phyloP scores from a whole-genome alignment of 2,113 vertebrate species.

The Bubo blakistoni region DNA sequence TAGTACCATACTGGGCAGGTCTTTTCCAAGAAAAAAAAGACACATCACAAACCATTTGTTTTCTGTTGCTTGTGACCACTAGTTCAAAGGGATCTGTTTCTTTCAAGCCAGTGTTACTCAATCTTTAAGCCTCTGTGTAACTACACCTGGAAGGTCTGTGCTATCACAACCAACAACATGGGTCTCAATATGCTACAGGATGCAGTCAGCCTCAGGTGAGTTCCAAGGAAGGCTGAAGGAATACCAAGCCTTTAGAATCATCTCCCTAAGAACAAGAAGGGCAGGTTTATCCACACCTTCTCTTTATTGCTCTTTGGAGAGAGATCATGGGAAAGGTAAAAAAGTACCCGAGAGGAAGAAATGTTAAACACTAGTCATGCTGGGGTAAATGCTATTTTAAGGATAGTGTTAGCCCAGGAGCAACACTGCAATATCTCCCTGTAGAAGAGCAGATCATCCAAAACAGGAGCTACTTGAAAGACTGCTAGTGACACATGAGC shows the following conservation, averaged over 20 bases:
- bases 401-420: background rate
- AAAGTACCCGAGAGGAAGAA: background rate
- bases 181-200: background rate
- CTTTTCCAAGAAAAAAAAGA: background rate
- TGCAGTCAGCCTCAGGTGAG: background rate
- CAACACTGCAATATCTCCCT: background rate
- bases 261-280: background rate
- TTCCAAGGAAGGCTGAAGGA: background rate
- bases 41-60: background rate
- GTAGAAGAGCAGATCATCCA: background rate
- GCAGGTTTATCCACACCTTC: background rate
- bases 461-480: background rate
- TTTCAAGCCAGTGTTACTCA: background rate
- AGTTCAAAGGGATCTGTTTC: background rate
- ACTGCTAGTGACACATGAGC: background rate
- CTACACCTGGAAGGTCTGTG: background rate
- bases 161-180: background rate
- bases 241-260: background rate
- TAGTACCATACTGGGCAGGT: background rate
- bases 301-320: background rate
- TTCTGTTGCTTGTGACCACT: background rate
- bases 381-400: background rate
- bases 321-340: background rate
- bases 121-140: background rate
- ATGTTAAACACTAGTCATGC: background rate